phyloP scores from a whole-genome alignment of 2,113 vertebrate species.

The Galeopterus variegatus region DNA sequence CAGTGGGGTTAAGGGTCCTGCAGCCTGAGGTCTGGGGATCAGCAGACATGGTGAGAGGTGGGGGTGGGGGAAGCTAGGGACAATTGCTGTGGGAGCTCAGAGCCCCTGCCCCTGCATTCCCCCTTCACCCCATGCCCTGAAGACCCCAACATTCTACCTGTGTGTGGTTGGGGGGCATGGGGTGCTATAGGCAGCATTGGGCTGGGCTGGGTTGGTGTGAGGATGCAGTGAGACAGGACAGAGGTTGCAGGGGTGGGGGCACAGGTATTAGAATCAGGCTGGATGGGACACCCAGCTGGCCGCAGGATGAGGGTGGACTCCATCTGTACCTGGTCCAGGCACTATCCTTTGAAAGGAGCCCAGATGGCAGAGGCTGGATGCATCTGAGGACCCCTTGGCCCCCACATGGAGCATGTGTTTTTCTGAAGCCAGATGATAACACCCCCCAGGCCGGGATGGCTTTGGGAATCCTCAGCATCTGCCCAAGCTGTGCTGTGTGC shows the following conservation, averaged over 20 bases:
- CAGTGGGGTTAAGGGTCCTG: background rate
- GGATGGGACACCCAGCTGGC: background rate
- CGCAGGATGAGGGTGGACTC: rapidly evolving
- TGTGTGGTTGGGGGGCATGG: background rate
- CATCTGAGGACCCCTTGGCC: background rate
- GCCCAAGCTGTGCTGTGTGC: background rate
- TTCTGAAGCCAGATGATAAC: background rate
- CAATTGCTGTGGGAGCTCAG: background rate
- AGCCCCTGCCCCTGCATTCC: rapidly evolving
- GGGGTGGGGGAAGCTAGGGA: background rate
- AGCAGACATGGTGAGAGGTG: background rate
- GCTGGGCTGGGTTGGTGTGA: background rate
- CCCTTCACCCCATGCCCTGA: background rate
- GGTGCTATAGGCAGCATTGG: background rate
- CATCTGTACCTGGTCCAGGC: background rate
- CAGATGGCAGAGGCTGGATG: background rate
- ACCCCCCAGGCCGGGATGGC: rapidly evolving
- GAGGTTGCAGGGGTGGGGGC: background rate
- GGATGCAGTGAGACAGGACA: rapidly evolving
- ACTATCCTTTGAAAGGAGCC: background rate
- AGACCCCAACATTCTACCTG: too few species aligned
- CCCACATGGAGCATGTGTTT: rapidly evolving
- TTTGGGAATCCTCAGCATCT: rapidly evolving
- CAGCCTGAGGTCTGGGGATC: background rate
- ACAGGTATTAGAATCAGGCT: background rate